Evolutionary conservation across 2,113 vertebrate genomes (phyloP), one percentile per base, ranked within the genome.

Genomic region (Lophochroa leadbeateri): DNA sequence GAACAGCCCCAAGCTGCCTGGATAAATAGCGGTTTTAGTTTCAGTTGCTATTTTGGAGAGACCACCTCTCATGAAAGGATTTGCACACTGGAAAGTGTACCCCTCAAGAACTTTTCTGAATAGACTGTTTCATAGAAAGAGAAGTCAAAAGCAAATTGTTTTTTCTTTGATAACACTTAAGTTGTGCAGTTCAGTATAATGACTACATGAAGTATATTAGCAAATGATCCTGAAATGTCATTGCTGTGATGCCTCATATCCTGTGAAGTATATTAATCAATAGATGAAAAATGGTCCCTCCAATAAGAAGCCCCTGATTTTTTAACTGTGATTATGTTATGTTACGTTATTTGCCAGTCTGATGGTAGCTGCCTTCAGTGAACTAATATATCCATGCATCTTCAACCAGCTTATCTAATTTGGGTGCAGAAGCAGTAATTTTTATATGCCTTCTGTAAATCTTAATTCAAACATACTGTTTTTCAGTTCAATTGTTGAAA

Each of bases 21-120:
- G 85, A 70, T 93, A 94, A 97, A 94, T 88, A 93, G 79, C 3
- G 50, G 17, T 81, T 95, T 95, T 47, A 80, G 88, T 95, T 94
- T 96, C 93, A 90, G 49, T 94, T 90, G 55, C 92, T 96, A 50
- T 95, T 95, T 95, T 55, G 88, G 82, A 78, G 76, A 93, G 94
- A 94, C 96, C 93, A 93, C 90, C 90, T 96, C 92, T 95, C 80
- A 63, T 86, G 90, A 97, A 96, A 83, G 84, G 68, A 46, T 92
- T 93, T 80, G 35, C 84, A 44, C 64, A 17, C 68, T 93, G 64
- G 60, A 58, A 82, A 91, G 68, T 27, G 46, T 83, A 69, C 43
- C 76, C 88, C 85, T 92, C 24, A 1, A 96, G 92, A 93, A 64
- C 49, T 97, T 84, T 68, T 21, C 81, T 96, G 70, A 95, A 85